phyloP scores from a whole-genome alignment of 2,113 vertebrate genomes.

The Anseranas semipalmata region DNA sequence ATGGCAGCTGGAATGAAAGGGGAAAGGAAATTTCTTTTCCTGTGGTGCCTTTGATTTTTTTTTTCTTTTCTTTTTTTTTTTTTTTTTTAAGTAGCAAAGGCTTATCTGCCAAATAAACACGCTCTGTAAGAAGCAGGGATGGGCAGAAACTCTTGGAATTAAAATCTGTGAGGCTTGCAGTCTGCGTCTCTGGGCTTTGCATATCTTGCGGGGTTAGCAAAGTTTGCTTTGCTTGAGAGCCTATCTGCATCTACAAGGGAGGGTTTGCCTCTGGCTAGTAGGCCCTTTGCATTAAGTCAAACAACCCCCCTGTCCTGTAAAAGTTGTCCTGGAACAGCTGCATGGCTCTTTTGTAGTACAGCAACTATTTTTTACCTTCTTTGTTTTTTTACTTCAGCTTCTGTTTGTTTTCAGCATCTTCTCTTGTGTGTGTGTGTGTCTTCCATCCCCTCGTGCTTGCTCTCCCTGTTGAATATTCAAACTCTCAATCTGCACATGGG shows the following conservation, averaged over 20 bases:
- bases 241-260: not conserved
- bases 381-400: not conserved
- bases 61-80: not conserved
- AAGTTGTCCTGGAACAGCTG: not conserved
- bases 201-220: not conserved
- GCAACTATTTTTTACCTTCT: not conserved
- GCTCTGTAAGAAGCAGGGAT: slow-evolving; percentile 16
- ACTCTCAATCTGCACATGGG: slow-evolving; percentile 1
- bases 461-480: slow-evolving; percentile 47
- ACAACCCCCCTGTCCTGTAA: not conserved
- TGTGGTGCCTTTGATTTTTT: not conserved
- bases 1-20: slow-evolving; percentile 2
- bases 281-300: slow-evolving; percentile 7
- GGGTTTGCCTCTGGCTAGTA: slow-evolving; percentile 22
- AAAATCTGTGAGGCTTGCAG: slow-evolving; percentile 5
- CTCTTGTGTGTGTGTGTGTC: not conserved
- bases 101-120: slow-evolving; percentile 15
- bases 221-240: slow-evolving; percentile 20
- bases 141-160: slow-evolving; percentile 16
- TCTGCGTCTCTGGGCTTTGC: not conserved
- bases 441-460: fast-evolving
- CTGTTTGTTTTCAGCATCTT: not conserved
- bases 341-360: not conserved
- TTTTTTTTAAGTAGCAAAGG: not conserved
- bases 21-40: not conserved